Base-by-base conservation (phyloP, 2,113 vertebrate genomes). In the Lepidothrix coronata region DNA sequence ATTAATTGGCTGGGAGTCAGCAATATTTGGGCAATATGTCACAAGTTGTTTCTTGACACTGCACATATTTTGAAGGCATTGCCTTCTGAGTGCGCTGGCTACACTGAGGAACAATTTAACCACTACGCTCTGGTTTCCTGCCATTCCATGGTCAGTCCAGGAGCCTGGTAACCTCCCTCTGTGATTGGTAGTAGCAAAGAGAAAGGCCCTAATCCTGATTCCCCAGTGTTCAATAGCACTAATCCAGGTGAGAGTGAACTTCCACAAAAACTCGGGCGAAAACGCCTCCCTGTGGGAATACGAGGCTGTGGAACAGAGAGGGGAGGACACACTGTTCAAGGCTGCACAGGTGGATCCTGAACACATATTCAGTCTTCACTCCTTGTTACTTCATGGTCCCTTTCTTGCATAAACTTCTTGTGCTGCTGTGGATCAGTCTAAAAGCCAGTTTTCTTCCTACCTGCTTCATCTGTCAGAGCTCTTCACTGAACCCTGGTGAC, bases 391-490 rank as follows among this genome's bases (percentile, higher is more conserved):
- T 90, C 48, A 8, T 1, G 5, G 48, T 76, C 7, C 13, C 43
- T 77, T 80, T 81, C 62, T 89, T 30, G 37, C 20, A 58, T 23
- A 70, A 85, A 37, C 14, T 65, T 21, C 51, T 59, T 48, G 39
- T 80, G 48, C 73, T 89, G 28, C 68, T 46, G 33, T n/a, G 35
- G 23, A 24, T 68, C 55, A 83, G 75, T 55, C 91, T 80, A 41
- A 54, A 81, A 93, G 66, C 65, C 86, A 84, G 35, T 81, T 94
- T 92, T 70, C 62, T n/a, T 91, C 81, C 78, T 89, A 70, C 51
- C 48, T 92, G 13, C 59, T 95, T 95, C 88, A 41, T 91, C 55
- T 88, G 68, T 95, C 93, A 96, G 25, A 84, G 54, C 62, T 89
- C 73, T 81, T 89, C 92, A 49, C 51, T 74, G 78, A 95, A 51